These are phyloP conservation scores for Phortica okadai DNA, from an alignment of 2,888 invertebrate species.

Conservation along the genomic window DNA sequence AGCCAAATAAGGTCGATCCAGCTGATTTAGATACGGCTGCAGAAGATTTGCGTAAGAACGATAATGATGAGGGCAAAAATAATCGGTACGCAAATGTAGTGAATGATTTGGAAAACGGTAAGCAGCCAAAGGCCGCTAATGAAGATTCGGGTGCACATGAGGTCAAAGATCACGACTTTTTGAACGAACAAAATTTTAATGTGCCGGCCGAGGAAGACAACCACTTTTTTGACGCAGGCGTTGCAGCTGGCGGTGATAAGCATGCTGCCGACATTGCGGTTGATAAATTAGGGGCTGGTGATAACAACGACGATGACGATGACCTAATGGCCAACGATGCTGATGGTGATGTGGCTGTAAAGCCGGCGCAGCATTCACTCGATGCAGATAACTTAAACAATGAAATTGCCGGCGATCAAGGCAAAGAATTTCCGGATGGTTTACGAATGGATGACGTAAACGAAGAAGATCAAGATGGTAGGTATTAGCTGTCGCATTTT, in stretches of 20 bases:
- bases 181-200: constrained; percentile 73
- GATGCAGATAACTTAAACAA: constrained; percentile 76
- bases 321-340: constrained; percentile 55
- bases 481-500: constrained; percentile 36
- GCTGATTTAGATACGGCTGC: constrained; percentile 62
- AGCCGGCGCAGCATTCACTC: constrained; percentile 63
- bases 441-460: constrained; percentile 75
- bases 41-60: constrained; percentile 62
- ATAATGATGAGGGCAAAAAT: constrained; percentile 61
- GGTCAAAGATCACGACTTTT: constrained; percentile 71
- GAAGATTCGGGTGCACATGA: constrained; percentile 75
- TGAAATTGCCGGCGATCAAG: constrained; percentile 77
- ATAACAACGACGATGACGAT: constrained; percentile 62
- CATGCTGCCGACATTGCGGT: constrained; percentile 41
- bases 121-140: constrained; percentile 49
- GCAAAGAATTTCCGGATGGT: constrained; percentile 74
- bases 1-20: constrained; percentile 55
- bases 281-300: constrained; percentile 31
- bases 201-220: constrained; percentile 71
- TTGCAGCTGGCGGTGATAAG: constrained; percentile 40
- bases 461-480: constrained; percentile 78
- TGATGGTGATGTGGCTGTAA: constrained; percentile 65
- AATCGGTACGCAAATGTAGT: constrained; percentile 74
- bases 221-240: constrained; percentile 67
- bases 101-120: constrained; percentile 62